A percentile compares a stretch with the other conserved stretches of the same genome.
These are phyloP conservation scores for Procapra przewalskii DNA, from an alignment of 2,113 vertebrate genomes.

Conservation along the genomic window DNA sequence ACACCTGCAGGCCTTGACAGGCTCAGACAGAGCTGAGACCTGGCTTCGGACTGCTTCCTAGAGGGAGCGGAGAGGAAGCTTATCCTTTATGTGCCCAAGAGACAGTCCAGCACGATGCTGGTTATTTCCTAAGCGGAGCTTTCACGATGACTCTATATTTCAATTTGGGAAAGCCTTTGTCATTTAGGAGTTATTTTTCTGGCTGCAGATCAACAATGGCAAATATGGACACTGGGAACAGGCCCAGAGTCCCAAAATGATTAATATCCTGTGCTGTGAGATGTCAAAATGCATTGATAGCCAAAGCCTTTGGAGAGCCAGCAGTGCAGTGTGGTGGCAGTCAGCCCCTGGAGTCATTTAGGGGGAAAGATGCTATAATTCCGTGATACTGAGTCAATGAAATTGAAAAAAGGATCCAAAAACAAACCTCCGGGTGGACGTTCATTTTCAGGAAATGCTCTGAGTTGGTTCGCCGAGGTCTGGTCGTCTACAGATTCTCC, in stretches of 20 bases:
- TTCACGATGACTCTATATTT: constrained; percentile 25
- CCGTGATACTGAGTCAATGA: not conserved
- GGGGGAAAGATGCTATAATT: not conserved
- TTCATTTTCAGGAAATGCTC: constrained; percentile 5
- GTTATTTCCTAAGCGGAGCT: not conserved
- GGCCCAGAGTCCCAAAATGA: constrained; percentile 48
- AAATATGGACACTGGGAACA: constrained; percentile 51
- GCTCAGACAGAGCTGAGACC: not conserved
- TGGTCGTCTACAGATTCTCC: accelerated
- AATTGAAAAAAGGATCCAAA: not conserved
- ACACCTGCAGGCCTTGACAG: not conserved
- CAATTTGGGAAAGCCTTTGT: constrained; percentile 29
- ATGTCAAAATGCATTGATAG: constrained; percentile 6
- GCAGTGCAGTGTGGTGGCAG: not conserved
- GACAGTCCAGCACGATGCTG: not conserved
- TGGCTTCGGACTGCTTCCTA: not conserved
- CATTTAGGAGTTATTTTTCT: constrained; percentile 44
- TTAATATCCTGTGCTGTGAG: constrained; percentile 54
- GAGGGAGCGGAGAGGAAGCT: not conserved
- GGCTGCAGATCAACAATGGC: constrained; percentile 36
- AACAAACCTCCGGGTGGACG: not conserved
- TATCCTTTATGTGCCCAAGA: not conserved
- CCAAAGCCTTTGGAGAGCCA: not conserved
- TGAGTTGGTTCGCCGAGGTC: not conserved
- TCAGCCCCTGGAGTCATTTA: not conserved